Base-by-base conservation (phyloP, 1,140 invertebrate genomes). In the Diploscapter pachys region DNA sequence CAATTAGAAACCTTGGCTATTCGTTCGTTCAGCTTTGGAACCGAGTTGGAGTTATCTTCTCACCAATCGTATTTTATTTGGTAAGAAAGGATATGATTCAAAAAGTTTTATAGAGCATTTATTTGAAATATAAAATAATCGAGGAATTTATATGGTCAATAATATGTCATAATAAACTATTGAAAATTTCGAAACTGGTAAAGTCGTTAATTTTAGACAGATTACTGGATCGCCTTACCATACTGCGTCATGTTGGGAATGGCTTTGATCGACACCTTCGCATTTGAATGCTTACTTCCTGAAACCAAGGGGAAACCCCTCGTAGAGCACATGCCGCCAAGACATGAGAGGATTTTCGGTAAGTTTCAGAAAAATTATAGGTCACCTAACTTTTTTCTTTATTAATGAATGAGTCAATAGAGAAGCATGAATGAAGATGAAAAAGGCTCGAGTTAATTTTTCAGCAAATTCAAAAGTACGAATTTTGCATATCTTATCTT, bases 31-130 rank as follows among this genome's bases (percentile, higher is more conserved):
- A 77, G 53, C 56, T 78, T 4, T 72, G 69, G 64, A 77, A 68
- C 51, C 61, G 77, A 2, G n/a, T 78, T 13, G 77, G 77, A 5
- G 74, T 72, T 3, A 71, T 78, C 0, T 13, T 72, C 13, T 77
- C 75, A 4, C 77, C 77, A 2, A 63, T 72, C 49, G 56, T 78
- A 54, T 74, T 78, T 59, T 78, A 78, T 59, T 31, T 78, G 73
- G 77, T 78, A 49, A 8, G 71, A 62, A 67, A 49, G 62, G 3
- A 5, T 63, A 5, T 6, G 6, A 63, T 48, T 48, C 0, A 63
- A 63, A 63, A n/a, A 63, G 2, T n/a, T 2, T 5, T 2, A 5
- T 48, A 2, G 48, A 11, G 13, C 49, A 50, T 5, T 31, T 66
- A 6, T 65, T 53, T 64, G 11, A 13, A 49, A 66, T 2, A 73